A percentile compares a stretch with the other conserved stretches of the same genome.
Conservation (phyloP, 2,113 vertebrate genomes). For the Lycaon pictus region DNA sequence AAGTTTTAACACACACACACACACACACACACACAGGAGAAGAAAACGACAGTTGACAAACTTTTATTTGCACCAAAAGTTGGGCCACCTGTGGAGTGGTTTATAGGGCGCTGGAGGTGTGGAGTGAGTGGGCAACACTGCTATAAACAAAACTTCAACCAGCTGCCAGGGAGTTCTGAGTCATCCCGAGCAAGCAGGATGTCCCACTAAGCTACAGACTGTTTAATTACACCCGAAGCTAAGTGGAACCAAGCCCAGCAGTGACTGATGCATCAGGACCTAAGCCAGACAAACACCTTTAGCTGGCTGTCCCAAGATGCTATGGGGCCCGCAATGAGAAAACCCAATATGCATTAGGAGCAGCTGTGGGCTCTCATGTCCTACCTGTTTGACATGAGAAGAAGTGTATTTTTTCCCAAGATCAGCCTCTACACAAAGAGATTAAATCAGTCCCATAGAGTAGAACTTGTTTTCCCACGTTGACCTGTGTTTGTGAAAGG, state of each 20-base stretch:
- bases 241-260: background rate
- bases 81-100: slow-evolving; percentile 63
- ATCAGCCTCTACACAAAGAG: slow-evolving; percentile 30
- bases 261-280: background rate
- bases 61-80: slow-evolving; percentile 68
- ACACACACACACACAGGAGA: background rate
- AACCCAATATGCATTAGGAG: background rate
- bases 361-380: slow-evolving; percentile 11
- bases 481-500: slow-evolving; percentile 41
- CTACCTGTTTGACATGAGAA: background rate
- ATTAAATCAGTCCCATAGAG: slow-evolving; percentile 65
- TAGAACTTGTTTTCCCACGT: slow-evolving; percentile 57
- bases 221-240: slow-evolving; percentile 44
- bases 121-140: background rate
- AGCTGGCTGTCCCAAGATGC: background rate
- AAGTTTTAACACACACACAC: background rate
- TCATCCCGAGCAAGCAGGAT: slow-evolving; percentile 72
- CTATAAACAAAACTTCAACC: slow-evolving; percentile 71
- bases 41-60: slow-evolving; percentile 65
- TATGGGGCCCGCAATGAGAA: background rate
- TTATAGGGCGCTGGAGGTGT: background rate
- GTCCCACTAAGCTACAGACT: slow-evolving; percentile 60
- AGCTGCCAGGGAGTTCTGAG: slow-evolving; percentile 64
- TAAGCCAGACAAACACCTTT: slow-evolving; percentile 15
- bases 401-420: slow-evolving; percentile 37